Evolutionary conservation across 2,888 invertebrate genomes (phyloP).

Genomic region (Noctua janthina): DNA sequence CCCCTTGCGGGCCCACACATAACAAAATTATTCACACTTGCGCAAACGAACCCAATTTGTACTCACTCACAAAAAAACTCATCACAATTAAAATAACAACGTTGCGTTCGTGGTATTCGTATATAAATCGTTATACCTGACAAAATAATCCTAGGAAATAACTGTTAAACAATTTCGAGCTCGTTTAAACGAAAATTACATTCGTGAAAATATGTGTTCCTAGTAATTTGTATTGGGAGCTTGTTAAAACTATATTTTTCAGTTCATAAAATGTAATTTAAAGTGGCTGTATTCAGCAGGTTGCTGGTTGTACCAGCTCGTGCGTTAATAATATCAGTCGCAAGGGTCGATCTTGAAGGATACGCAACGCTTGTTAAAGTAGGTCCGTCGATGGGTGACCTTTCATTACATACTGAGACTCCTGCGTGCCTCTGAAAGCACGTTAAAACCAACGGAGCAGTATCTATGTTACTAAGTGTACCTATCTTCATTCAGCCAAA

Average conservation of each 20-base stretch:
- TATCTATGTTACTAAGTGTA: too few species aligned
- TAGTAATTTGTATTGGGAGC: not conserved
- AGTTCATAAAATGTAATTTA: not conserved
- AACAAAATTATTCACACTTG: conserved; percentile 16
- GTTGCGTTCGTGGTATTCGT: conserved; percentile 12
- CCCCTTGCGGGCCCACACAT: not conserved
- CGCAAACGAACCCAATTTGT: conserved; percentile 41
- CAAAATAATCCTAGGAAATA: conserved; percentile 8
- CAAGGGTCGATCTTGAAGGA: too few species aligned
- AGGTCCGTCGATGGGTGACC: too few species aligned
- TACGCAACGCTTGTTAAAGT: too few species aligned
- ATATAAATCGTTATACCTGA: conserved; percentile 30
- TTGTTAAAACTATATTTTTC: conserved; percentile 17
- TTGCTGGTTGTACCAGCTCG: too few species aligned
- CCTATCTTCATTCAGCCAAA: too few species aligned
- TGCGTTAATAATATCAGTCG: too few species aligned
- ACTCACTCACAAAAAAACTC: conserved; percentile 2
- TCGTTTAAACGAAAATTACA: conserved; percentile 14
- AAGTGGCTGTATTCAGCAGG: too few species aligned
- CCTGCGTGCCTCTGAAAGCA: too few species aligned
- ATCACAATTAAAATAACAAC: conserved; percentile 50
- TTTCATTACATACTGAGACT: too few species aligned
- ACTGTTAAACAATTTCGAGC: conserved; percentile 7
- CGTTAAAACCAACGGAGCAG: too few species aligned
- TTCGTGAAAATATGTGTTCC: not conserved